Evolutionary conservation across 2,888 invertebrate genomes (phyloP).

Genomic region (Rugalucina vietnamica): DNA sequence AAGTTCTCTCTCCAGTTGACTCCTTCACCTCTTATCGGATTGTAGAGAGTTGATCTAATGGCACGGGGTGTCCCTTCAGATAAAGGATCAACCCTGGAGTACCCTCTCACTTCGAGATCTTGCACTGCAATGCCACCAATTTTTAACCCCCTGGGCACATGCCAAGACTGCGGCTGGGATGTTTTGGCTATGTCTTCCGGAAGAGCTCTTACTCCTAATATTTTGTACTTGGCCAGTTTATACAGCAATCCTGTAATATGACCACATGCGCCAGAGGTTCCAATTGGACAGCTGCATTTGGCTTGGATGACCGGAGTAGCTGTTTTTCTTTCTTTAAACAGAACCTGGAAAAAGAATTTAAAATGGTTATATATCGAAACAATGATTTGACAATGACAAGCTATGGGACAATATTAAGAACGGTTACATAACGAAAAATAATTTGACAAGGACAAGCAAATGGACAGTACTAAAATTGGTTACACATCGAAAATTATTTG

Average conservation of each 20-base stretch:
- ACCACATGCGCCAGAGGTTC: not conserved
- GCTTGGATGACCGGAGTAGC: not conserved
- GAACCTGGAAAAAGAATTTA: not conserved
- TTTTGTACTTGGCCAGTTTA: not conserved
- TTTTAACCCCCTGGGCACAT: not conserved
- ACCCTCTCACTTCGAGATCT: not conserved
- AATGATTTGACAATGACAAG: too few relatives aligned
- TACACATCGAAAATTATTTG: too few relatives aligned
- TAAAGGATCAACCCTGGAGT: not conserved
- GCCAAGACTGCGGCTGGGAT: not conserved
- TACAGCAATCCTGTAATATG: not conserved
- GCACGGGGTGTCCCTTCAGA: not conserved
- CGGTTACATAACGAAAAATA: too few relatives aligned
- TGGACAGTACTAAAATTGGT: too few relatives aligned
- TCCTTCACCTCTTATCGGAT: constrained; percentile 5
- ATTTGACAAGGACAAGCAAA: too few relatives aligned
- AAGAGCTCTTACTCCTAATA: not conserved
- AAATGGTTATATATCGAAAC: too few relatives aligned
- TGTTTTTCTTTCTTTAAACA: not conserved
- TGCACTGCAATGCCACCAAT: not conserved
- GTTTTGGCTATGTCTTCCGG: not conserved
- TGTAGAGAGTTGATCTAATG: constrained; percentile 9
- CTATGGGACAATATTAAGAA: too few relatives aligned
- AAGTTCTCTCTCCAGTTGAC: not conserved
- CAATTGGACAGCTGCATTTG: not conserved